Evolutionary conservation across 2,797 vertebrate species (phyloP), one percentile per base, ranked within the genome.

Genomic region (Eurystomus glaucurus): DNA sequence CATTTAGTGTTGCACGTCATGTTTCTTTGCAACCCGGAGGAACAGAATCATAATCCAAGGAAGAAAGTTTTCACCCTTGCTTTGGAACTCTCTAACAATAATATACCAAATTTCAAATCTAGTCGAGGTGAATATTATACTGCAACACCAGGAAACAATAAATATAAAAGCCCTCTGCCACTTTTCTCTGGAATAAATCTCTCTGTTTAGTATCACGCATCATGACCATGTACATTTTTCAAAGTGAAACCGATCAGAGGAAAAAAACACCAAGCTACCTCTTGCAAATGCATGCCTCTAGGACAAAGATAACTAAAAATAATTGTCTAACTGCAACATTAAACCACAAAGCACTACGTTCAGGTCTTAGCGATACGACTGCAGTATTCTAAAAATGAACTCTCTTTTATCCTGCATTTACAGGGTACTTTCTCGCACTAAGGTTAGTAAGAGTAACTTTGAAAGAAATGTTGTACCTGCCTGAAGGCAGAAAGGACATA

Each of bases 391-490:
- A 45, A 81, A 68, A 68, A 25, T 3, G 15, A 83, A 51, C 17
- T 76, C 2, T 45, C 2, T 45, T 57, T 50, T 54, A 78, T 14
- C 35, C 64, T 60, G 41, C 39, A 16, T 62, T 68, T 84, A 79
- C 3, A 88, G 74, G 51, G 77, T 46, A 31, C 45, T 78, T 58
- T 18, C 71, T 77, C 62, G 22, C 54, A 65, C 31, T 89, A 62
- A 77, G 31, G 19, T 83, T 52, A 68, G 25, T 11, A 85, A 43
- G 57, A 41, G 17, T 11, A 88, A 76, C 25, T 77, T 65, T 16
- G 31, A 78, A 89, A 41, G 80, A 71, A 12, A 6, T 5, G 6
- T n/a, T 95, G 97, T 98, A 98, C 98, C 98, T 98, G 93, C 50
- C 91, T 72, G 90, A 96, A 96, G 64, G 86, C 94, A 93, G 51